These are phyloP conservation scores for Argyra leucocephala DNA, from an alignment of 2,888 invertebrate genomes.

Conservation along the genomic window DNA sequence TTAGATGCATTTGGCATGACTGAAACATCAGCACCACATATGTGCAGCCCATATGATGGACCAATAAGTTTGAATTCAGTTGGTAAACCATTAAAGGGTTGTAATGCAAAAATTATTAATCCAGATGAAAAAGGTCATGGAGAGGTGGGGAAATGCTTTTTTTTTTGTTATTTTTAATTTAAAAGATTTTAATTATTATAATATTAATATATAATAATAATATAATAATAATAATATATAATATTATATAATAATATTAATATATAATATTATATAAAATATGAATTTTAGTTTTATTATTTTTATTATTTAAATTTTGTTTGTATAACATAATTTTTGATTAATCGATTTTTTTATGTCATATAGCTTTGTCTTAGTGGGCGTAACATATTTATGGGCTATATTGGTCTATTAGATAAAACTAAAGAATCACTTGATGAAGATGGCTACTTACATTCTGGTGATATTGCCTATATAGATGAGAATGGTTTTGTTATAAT, in stretches of 20 bases:
- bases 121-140: constrained; percentile 67
- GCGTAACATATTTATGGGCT: constrained; percentile 83
- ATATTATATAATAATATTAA: too few relatives aligned
- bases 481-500: constrained; percentile 63
- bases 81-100: constrained; percentile 60
- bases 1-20: constrained; percentile 85
- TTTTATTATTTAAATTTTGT: too few relatives aligned
- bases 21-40: constrained; percentile 73
- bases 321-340: too few relatives aligned
- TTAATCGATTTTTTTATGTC: neutral
- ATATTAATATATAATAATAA: too few relatives aligned
- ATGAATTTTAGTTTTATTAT: too few relatives aligned
- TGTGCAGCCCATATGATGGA: constrained; percentile 47
- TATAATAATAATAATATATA: too few relatives aligned
- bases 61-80: constrained; percentile 55
- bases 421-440: constrained; percentile 65
- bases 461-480: constrained; percentile 75
- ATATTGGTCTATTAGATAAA: constrained; percentile 61
- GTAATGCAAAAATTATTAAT: constrained; percentile 61
- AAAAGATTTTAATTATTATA: too few relatives aligned
- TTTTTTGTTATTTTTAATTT: too few relatives aligned
- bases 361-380: constrained; percentile 60
- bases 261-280: too few relatives aligned
- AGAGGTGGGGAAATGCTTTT: constrained; percentile 48
- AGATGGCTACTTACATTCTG: constrained; percentile 79